Evolutionary conservation across 2,797 vertebrate species (phyloP).

Genomic region (Bryconaethiops microstoma): DNA sequence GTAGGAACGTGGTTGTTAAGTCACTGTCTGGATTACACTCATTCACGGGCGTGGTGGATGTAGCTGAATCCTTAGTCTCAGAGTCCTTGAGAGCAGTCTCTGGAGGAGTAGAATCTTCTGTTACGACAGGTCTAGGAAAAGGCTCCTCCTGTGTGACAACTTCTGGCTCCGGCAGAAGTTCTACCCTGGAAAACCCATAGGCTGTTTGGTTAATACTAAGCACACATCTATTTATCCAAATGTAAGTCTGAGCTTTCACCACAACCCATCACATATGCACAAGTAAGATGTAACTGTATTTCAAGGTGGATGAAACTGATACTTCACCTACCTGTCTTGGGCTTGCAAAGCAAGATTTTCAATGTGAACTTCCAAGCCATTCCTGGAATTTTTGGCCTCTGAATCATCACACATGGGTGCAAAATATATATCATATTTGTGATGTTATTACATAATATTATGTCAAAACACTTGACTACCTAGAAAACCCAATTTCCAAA

Average conservation of each 20-base stretch:
- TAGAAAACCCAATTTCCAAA: not conserved
- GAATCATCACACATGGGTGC: not conserved
- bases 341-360: slow-evolving; percentile 13
- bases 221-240: not conserved
- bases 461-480: not conserved
- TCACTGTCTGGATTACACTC: slow-evolving; percentile 39
- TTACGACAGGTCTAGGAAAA: not conserved
- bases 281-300: not conserved
- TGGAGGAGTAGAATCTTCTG: not conserved
- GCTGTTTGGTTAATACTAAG: not conserved
- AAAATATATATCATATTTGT: not conserved
- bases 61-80: not conserved
- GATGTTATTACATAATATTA: not conserved
- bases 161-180: slow-evolving; percentile 2
- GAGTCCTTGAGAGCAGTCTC: not conserved
- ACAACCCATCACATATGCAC: not conserved
- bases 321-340: slow-evolving; percentile 65
- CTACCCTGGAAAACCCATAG: slow-evolving; percentile 25
- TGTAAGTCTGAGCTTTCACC: not conserved
- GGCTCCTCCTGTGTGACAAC: not conserved
- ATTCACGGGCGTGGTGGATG: slow-evolving; percentile 8
- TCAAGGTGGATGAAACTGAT: slow-evolving; percentile 2
- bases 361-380: slow-evolving; percentile 9
- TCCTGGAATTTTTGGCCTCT: not conserved
- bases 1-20: slow-evolving; percentile 48